Evolutionary conservation across 1,140 invertebrate genomes (phyloP), one percentile per base, ranked within the genome.

Genomic region (Protaetia brevitarsis): DNA sequence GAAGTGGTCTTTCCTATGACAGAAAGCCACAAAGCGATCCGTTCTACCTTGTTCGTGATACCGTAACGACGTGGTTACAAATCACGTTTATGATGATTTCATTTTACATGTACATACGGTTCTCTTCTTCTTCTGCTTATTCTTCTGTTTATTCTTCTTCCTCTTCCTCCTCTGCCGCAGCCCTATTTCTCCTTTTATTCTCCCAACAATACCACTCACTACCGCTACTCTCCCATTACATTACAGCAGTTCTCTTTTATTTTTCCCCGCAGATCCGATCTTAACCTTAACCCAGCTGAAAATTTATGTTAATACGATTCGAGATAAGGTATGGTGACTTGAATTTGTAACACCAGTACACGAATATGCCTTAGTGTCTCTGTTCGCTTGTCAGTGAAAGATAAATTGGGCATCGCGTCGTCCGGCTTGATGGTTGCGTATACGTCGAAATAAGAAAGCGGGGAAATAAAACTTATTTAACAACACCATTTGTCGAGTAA

Each of bases 41-140:
- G 57, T 31, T 28, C 26, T 59, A 28, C 29, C 62, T 37, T 62
- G 61, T 63, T 70, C 69, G 69, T 70, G 69, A 70, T 70, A 64
- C 64, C 56, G 30, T 29, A 65, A 68, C 64, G 60, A 61, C 64
- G 66, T 66, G 63, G 63, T 59, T 68, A 66, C 67, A 51, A 68
- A 70, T 70, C 69, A 70, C 69, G 69, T 70, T 70, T 70, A 70
- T 70, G 69, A 70, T 70, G 69, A 70, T 70, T 70, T 68, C 69
- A 70, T 70, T 70, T 68, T 68, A 63, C 69, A 68, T 70, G 66
- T 51, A 26, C 64, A 63, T 66, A 66, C 58, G 68, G 64, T 63
- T 51, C 56, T 41, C n/a, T n/a, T n/a, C n/a, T n/a, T n/a, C n/a
- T n/a, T n/a, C n/a, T n/a, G n/a, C n/a, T n/a, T n/a, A 11, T 13